These are phyloP conservation scores for Plutomurus gul DNA, from an alignment of 1,140 invertebrate species.

Conservation along the genomic window DNA sequence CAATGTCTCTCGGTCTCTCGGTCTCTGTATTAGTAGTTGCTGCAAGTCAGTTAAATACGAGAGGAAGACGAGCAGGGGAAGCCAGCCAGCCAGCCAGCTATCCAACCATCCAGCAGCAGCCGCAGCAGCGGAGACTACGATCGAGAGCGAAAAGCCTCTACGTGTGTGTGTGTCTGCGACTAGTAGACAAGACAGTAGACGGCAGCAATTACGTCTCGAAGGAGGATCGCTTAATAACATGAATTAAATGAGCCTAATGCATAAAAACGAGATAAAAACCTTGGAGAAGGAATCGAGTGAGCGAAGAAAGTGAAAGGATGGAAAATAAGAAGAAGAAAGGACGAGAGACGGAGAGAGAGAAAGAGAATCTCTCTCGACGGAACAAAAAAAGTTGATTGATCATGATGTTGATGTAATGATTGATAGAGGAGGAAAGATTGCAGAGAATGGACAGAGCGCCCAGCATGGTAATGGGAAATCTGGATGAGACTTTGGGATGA, in stretches of 20 bases:
- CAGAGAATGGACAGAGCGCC: constrained; percentile 1
- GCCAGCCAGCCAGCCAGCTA: too few relatives aligned
- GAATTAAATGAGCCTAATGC: constrained; percentile 18
- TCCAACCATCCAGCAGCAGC: too few relatives aligned
- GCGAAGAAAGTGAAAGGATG: background rate
- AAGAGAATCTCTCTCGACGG: background rate
- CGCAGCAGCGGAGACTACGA: background rate
- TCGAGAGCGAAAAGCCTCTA: background rate
- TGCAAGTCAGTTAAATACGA: too few relatives aligned
- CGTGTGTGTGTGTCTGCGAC: background rate
- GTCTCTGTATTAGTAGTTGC: too few relatives aligned
- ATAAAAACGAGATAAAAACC: constrained; percentile 21
- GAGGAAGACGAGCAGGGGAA: background rate
- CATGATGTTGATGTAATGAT: constrained; percentile 29
- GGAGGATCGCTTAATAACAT: constrained; percentile 24
- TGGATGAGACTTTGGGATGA: background rate
- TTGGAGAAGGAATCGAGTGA: constrained; percentile 14
- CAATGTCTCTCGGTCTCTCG: too few relatives aligned
- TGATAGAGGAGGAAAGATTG: constrained; percentile 6
- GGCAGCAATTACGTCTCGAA: constrained; percentile 4
- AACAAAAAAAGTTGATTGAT: constrained; percentile 20
- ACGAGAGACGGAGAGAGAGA: too few relatives aligned
- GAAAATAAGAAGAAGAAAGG: too few relatives aligned
- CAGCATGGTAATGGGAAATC: constrained; percentile 14
- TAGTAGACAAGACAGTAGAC: background rate